Base-by-base conservation (phyloP, 2,888 invertebrate species). In the Octonoba sinensis region DNA sequence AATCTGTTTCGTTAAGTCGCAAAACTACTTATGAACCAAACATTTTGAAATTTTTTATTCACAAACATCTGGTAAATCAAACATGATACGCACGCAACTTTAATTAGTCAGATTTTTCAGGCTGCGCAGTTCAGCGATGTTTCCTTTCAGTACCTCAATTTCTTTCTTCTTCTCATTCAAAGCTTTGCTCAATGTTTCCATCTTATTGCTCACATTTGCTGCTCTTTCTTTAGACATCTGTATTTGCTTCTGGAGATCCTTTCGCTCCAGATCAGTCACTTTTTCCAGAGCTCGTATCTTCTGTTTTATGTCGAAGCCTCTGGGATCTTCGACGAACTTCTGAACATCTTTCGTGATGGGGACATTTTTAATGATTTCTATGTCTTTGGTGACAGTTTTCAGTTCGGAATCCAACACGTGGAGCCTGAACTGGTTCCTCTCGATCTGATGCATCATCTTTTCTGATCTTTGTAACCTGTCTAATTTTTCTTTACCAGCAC, bases 71-170 rank as follows among this genome's bases (percentile, higher is more conserved):
- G 3, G 36, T 36, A 36, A n/a, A 36, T 36, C 36, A 36, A 8
- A 36, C 36, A 54, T 16, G 54, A 54, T 54, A 6, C 16, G 1
- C 12, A 54, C 16, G 6, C 18, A 18, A 54, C 4, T 54, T 18
- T 54, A 18, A 16, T 49, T 64, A 12, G 56, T 74, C 8, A 60
- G 24, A 6, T 57, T 60, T 51, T 67, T 70, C 3, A 79, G 16
- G 16, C 67, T 65, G 0, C 46, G 66, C 11, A 79, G 24, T 60
- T 72, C 78, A 11, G 44, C 49, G 22, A 81, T 62, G 22, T 81
- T 54, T 8, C 73, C 73, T 36, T 67, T 81, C 22, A 81, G 27
- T 8, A 54, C 47, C n/a, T 56, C 56, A 56, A 81, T 81, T 59
- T 81, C 79, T 22, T 47, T 44, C 27, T 36, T 24, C 51, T 72